phyloP scores from a whole-genome alignment of 2,888 invertebrate genomes.

The Pherbina coryleti region DNA sequence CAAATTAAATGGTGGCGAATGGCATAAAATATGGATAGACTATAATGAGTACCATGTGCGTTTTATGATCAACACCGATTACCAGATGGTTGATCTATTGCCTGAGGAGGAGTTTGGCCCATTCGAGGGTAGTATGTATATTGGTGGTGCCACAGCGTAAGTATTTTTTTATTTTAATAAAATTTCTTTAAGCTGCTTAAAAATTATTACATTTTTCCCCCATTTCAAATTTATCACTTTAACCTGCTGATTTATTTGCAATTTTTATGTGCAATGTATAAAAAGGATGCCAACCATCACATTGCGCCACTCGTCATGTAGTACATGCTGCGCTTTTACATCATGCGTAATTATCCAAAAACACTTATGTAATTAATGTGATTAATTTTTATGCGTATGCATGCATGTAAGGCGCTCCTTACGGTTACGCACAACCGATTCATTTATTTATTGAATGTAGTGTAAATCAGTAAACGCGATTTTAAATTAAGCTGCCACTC shows the following conservation, averaged over 20 bases:
- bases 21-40: constrained; percentile 97
- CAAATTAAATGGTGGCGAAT: constrained; percentile 90
- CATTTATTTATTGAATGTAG: constrained; percentile 22
- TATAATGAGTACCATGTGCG: constrained; percentile 93
- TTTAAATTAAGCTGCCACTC: constrained; percentile 32
- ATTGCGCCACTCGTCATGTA: neutral
- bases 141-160: constrained; percentile 93
- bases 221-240: too few relatives aligned
- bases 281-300: neutral
- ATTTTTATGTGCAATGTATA: too few relatives aligned
- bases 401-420: neutral
- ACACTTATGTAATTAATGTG: constrained; percentile 60
- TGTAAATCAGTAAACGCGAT: neutral
- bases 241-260: too few relatives aligned
- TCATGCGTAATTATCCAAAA: constrained; percentile 51
- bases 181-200: neutral
- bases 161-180: constrained; percentile 63
- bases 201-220: neutral
- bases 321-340: constrained; percentile 29
- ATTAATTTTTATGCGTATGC: constrained; percentile 33
- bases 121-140: constrained; percentile 93
- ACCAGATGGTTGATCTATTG: constrained; percentile 86
- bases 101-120: constrained; percentile 91
- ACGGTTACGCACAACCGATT: neutral
- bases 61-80: constrained; percentile 92